These are phyloP conservation scores for Aporophyla nigra DNA, from an alignment of 2,888 invertebrate species.

Conservation along the genomic window DNA sequence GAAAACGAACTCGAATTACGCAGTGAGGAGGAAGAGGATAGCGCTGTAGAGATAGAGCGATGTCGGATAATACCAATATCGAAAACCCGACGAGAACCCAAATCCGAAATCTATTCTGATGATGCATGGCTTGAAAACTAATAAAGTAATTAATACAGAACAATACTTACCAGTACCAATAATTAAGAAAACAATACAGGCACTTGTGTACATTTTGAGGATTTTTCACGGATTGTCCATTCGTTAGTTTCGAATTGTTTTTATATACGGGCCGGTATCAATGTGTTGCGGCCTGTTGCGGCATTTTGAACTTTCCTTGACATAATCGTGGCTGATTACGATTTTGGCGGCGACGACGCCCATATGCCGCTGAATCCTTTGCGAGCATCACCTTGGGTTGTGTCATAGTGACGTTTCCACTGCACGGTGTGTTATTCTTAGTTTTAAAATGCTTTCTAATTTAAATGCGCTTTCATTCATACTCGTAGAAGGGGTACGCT, in stretches of 20 bases:
- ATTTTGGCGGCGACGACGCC: slow-evolving; percentile 32
- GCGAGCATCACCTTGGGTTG: slow-evolving; percentile 26
- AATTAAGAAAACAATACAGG: slow-evolving; percentile 62
- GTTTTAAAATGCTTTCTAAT: slow-evolving; percentile 16
- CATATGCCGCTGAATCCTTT: slow-evolving; percentile 50
- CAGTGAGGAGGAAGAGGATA: slow-evolving; percentile 33
- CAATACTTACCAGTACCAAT: slow-evolving; percentile 66
- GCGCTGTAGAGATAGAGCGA: slow-evolving; percentile 14
- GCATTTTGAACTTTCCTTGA: slow-evolving; percentile 77
- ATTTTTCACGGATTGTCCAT: slow-evolving; percentile 76
- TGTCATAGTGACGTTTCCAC: slow-evolving; percentile 21
- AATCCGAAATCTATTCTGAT: not conserved
- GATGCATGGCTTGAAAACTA: not conserved
- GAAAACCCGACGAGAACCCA: slow-evolving; percentile 12
- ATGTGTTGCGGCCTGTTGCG: slow-evolving; percentile 61
- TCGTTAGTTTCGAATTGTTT: slow-evolving; percentile 71
- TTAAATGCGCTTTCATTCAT: not conserved
- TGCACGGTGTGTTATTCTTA: not conserved
- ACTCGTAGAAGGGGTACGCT: not conserved
- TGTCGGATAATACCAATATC: slow-evolving; percentile 15
- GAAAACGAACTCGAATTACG: slow-evolving; percentile 34
- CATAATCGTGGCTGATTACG: slow-evolving; percentile 76
- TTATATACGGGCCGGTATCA: slow-evolving; percentile 86
- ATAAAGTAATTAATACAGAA: not conserved
- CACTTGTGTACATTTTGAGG: slow-evolving; percentile 81